Evolutionary conservation across 1,140 invertebrate genomes (phyloP).

Genomic region (Mactra quadrangularis): DNA sequence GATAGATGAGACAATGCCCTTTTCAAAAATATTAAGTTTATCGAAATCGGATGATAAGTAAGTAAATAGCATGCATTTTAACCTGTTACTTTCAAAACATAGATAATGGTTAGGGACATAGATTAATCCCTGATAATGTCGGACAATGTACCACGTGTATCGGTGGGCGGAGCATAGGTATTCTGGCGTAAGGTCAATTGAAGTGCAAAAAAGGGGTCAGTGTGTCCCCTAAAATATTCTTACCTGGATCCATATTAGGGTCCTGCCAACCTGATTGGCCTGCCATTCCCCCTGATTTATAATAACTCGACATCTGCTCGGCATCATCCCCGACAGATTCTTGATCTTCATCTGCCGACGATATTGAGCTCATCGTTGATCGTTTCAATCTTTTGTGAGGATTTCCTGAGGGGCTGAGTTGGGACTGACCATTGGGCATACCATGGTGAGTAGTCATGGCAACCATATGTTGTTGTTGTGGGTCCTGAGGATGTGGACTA

Average conservation of each 20-base stretch:
- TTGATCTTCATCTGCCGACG: conserved; percentile 86
- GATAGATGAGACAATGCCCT: too few species aligned
- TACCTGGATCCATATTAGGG: conserved; percentile 77
- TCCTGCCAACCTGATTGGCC: conserved; percentile 86
- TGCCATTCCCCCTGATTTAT: conserved; percentile 86
- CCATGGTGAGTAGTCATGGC: conserved; percentile 70
- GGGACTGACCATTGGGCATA: conserved; percentile 80
- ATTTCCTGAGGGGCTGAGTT: conserved; percentile 78
- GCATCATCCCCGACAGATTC: conserved; percentile 81
- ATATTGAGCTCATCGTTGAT: conserved; percentile 83
- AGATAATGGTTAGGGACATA: too few species aligned
- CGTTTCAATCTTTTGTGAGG: conserved; percentile 86
- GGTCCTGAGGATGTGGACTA: conserved; percentile 90
- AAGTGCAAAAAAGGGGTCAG: too few species aligned
- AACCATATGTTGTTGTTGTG: conserved; percentile 67
- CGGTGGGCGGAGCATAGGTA: too few species aligned
- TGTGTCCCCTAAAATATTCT: too few species aligned
- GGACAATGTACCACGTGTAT: too few species aligned
- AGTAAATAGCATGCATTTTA: too few species aligned
- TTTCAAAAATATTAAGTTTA: too few species aligned
- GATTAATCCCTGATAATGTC: too few species aligned
- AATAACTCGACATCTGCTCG: conserved; percentile 85
- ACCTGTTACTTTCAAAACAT: too few species aligned
- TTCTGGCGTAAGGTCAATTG: too few species aligned
- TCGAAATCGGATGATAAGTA: too few species aligned